Evolutionary conservation across 53 echinoderm and acorn worm species (phyloP), one percentile per base, ranked within the genome.

Genomic region (Crossaster papposus): DNA sequence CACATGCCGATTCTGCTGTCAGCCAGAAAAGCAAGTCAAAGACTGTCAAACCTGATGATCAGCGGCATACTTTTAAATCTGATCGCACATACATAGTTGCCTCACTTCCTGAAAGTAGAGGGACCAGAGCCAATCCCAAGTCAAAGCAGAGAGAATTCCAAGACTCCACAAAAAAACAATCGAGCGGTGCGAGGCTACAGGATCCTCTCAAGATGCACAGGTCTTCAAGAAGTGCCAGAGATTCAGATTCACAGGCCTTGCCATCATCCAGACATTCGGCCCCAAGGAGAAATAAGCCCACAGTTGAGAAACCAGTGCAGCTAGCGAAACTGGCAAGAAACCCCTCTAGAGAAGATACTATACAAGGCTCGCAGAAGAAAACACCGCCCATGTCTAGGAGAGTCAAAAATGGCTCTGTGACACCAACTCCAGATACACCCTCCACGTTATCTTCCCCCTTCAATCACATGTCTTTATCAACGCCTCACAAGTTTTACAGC

Each of bases 381-480:
- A 75, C 72, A 33, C 52, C 31, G 26, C 13, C 44, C 24, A 78
- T 18, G 38, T 23, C 44, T 22, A 30, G 22, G 11, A 77, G 62
- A 23, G 75, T 22, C 62, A 55, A 58, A 36, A 76, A 55, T 33
- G 33, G 64, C 38, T 58, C 55, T 33, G 23, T 37, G 62, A 87
- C 76, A 28, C 26, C 77, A 11, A 65, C 36, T 73, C 20, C 36
- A 28, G 32, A 22, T 23, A 76, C 77, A 38, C 77, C 87, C 8
- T 87, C 87, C 12, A 77, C 77, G 5, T 77, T 87, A 51, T 87
- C 87, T n/a, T 87, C 87, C 3, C 87, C 87, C 18, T 38, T 87
- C 9, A 76, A 55, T 26, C 87, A 36, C 17, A 62, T 87, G 87
- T 63, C 87, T 62, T 26, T 87, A 30, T 26, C 54, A 30, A 74